phyloP scores from a whole-genome alignment of 92 coral and sea anemone species.

The Bergia puertoricense region DNA sequence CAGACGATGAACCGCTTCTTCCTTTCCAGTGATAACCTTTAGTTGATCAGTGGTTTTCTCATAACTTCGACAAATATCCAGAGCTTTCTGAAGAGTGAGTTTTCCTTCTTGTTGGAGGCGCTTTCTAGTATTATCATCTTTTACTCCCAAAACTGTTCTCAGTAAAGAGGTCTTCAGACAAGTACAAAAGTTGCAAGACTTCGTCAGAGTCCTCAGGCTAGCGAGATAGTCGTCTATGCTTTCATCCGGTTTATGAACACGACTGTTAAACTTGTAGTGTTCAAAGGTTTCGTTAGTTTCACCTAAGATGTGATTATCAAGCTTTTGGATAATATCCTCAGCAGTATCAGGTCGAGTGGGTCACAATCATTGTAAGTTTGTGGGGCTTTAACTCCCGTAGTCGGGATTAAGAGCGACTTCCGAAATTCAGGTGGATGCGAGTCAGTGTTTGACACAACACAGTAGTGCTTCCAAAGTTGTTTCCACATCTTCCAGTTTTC shows the following conservation, averaged over 20 bases:
- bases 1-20: too few species aligned
- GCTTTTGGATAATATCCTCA: not conserved
- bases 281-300: constrained; percentile 47
- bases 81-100: constrained; percentile 25
- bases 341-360: constrained; percentile 28
- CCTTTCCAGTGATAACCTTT: too few species aligned
- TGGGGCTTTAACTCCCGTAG: constrained; percentile 10
- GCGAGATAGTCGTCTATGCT: constrained; percentile 30
- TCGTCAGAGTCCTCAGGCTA: constrained; percentile 33
- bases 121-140: constrained; percentile 18
- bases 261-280: constrained; percentile 9
- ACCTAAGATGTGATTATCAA: constrained; percentile 31
- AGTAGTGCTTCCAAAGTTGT: constrained; percentile 34
- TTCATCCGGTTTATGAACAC: constrained; percentile 22
- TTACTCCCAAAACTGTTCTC: constrained; percentile 36
- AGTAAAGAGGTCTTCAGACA: constrained; percentile 39
- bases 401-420: constrained; percentile 9
- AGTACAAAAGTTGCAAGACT: constrained; percentile 48
- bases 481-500: constrained; percentile 30
- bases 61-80: constrained; percentile 1
- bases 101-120: constrained; percentile 30
- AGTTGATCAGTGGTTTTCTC: too few species aligned
- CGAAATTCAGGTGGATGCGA: not conserved
- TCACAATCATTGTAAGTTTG: constrained; percentile 22
- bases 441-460: constrained; percentile 23